Percentiles rank a stretch among this genome's conserved stretches.
phyloP scores from a whole-genome alignment of 2,888 invertebrate species.

The Fissipunctia ypsillon region DNA sequence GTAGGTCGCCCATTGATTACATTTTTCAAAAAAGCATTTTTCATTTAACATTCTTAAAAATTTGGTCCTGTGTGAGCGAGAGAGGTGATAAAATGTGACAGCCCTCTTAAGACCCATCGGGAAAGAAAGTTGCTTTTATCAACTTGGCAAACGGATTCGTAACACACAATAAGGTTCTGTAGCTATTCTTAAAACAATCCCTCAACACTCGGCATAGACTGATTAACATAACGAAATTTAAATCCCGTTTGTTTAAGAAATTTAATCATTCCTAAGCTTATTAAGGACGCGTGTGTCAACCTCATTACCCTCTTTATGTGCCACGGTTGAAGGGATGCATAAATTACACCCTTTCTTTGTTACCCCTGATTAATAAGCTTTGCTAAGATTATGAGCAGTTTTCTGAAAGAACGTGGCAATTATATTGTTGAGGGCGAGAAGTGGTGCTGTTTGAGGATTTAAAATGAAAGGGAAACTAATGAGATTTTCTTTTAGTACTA shows the following conservation, averaged over 20 bases:
- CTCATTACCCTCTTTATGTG: constrained; percentile 62
- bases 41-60: too few relatives aligned
- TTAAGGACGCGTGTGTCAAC: constrained; percentile 64
- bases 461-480: constrained; percentile 4
- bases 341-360: constrained; percentile 67
- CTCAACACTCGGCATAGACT: constrained; percentile 25
- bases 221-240: constrained; percentile 67
- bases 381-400: constrained; percentile 42
- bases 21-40: too few relatives aligned
- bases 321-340: constrained; percentile 62
- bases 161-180: background rate
- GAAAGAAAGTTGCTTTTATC: background rate
- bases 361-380: constrained; percentile 56
- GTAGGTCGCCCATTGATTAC: too few relatives aligned
- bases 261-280: constrained; percentile 67
- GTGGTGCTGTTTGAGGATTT: constrained; percentile 10
- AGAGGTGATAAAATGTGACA: too few relatives aligned
- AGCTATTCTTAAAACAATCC: constrained; percentile 39
- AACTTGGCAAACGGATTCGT: constrained; percentile 3
- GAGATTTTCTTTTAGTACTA: background rate
- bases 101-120: too few relatives aligned
- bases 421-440: constrained; percentile 27
- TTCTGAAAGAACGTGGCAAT: constrained; percentile 29
- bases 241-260: constrained; percentile 65
- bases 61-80: too few relatives aligned